phyloP scores from a whole-genome alignment of 2,888 invertebrate species.

The Nymphalis urticae region DNA sequence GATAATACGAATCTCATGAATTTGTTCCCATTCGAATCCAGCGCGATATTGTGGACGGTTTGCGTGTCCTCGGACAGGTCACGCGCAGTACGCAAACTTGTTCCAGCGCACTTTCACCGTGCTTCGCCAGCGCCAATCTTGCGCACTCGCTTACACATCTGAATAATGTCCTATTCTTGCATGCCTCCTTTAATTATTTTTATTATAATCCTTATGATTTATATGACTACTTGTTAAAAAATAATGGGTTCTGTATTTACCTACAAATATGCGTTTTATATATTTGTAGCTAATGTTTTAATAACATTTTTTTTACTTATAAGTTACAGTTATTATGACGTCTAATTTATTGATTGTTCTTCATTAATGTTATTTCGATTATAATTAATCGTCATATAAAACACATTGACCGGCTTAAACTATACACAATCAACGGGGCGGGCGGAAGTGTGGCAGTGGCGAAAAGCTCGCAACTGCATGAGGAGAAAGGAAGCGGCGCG shows the following conservation, averaged over 20 bases:
- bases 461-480: constrained; percentile 80
- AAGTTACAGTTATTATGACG: not conserved
- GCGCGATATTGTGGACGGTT: constrained; percentile 55
- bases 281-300: too few species aligned
- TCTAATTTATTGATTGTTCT: not conserved
- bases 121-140: constrained; percentile 54
- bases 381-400: constrained; percentile 29
- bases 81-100: constrained; percentile 75
- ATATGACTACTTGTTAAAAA: too few species aligned
- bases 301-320: not conserved
- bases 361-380: not conserved
- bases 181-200: constrained; percentile 12
- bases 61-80: constrained; percentile 77
- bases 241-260: too few species aligned
- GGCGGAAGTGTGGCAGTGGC: constrained; percentile 79
- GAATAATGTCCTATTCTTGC: constrained; percentile 42
- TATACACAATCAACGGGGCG: constrained; percentile 70
- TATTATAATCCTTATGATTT: not conserved
- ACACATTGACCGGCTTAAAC: constrained; percentile 70
- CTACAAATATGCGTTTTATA: too few species aligned
- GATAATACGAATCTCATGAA: constrained; percentile 5
- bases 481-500: constrained; percentile 80
- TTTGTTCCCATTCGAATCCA: constrained; percentile 39
- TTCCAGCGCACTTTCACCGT: constrained; percentile 77
- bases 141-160: constrained; percentile 61